phyloP scores from a whole-genome alignment of 2,797 vertebrate genomes.

The Esox lucius region DNA sequence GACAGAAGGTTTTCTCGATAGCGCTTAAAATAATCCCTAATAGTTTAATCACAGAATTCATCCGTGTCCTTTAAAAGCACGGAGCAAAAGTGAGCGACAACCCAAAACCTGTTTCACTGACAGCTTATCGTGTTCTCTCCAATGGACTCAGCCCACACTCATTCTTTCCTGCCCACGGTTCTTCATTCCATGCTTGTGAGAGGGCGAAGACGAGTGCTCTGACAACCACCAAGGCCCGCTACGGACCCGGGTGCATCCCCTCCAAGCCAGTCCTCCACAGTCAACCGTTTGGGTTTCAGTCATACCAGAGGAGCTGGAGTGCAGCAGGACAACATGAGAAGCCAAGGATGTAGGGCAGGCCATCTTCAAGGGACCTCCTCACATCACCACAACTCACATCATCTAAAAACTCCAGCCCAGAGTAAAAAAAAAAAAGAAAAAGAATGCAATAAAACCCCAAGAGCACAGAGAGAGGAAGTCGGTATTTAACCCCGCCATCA shows the following conservation, averaged over 20 bases:
- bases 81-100: no score
- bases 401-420: neutral
- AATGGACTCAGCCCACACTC: slow-evolving; percentile 35
- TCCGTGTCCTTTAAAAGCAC: neutral
- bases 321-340: neutral
- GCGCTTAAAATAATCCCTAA: neutral
- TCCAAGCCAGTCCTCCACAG: neutral
- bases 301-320: neutral
- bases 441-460: neutral
- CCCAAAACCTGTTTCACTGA: neutral
- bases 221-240: neutral
- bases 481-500: slow-evolving; percentile 12
- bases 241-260: neutral
- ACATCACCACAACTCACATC: neutral
- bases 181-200: slow-evolving; percentile 33
- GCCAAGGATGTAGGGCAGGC: neutral
- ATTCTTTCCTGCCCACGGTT: slow-evolving; percentile 56
- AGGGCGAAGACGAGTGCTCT: slow-evolving; percentile 9
- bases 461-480: neutral
- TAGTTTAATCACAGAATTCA: neutral
- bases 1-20: neutral
- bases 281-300: neutral
- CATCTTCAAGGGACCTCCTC: neutral
- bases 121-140: neutral
- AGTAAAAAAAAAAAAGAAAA: neutral